Evolutionary conservation across 2,797 vertebrate genomes (phyloP).

Genomic region (Coregonus sp.): DNA sequence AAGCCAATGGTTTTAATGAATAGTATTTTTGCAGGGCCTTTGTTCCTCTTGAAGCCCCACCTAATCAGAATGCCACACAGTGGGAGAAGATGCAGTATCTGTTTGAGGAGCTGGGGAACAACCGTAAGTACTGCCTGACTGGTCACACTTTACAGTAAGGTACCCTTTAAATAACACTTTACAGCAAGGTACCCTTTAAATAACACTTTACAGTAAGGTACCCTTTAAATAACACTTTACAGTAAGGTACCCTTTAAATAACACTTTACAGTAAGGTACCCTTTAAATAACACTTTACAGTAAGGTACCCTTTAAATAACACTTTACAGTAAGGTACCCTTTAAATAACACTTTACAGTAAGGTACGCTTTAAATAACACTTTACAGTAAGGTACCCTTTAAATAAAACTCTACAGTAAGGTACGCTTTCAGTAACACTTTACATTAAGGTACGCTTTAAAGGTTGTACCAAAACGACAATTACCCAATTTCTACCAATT

Average conservation of each 20-base stretch:
- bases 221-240: not conserved
- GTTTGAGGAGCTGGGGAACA: conserved; percentile 93
- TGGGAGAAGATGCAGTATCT: conserved; percentile 94
- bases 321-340: not conserved
- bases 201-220: not conserved
- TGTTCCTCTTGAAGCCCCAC: conserved; percentile 85
- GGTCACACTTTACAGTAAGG: not conserved
- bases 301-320: not conserved
- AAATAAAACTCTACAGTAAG: not conserved
- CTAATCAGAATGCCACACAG: conserved; percentile 89
- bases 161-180: conserved; percentile 2
- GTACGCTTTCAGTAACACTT: not conserved
- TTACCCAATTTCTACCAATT: no score
- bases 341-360: not conserved
- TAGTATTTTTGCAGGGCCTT: conserved; percentile 82
- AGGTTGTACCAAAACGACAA: no score
- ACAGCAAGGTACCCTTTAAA: not conserved
- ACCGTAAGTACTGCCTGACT: conserved; percentile 81
- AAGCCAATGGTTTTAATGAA: conserved; percentile 10
- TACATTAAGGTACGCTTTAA: not conserved
- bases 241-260: conserved; percentile 3
- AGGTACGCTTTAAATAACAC: not conserved
- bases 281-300: not conserved
- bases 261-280: not conserved
- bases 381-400: not conserved